These are phyloP conservation scores for Thera obeliscata DNA, from an alignment of 2,888 invertebrate genomes.

Conservation along the genomic window DNA sequence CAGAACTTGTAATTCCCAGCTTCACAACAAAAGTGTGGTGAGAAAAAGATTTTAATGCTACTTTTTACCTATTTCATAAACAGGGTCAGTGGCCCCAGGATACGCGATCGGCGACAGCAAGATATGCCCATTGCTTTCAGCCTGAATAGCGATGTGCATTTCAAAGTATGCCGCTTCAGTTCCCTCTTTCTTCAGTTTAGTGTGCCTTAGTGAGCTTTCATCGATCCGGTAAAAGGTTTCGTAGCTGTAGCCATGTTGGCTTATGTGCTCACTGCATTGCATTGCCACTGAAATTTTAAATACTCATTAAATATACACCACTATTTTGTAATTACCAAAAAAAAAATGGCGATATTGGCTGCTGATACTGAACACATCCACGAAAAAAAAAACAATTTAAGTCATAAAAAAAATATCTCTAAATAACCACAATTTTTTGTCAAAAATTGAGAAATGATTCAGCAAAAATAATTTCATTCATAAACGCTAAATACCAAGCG, in stretches of 20 bases:
- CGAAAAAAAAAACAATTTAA: no score
- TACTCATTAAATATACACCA: no score
- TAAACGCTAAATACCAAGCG: no score
- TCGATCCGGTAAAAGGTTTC: conserved; percentile 83
- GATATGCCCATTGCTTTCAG: conserved; percentile 88
- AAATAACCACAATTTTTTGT: no score
- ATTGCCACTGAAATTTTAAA: conserved; percentile 59
- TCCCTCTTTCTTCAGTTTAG: conserved; percentile 43
- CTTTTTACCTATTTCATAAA: conserved; percentile 86
- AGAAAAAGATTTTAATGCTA: neutral
- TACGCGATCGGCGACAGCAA: conserved; percentile 82
- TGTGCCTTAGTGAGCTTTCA: conserved; percentile 45
- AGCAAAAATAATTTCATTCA: no score
- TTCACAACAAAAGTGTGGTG: no score
- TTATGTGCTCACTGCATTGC: conserved; percentile 83
- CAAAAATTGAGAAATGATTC: no score
- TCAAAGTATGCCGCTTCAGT: conserved; percentile 67
- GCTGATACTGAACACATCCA: no score
- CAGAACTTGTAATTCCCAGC: no score
- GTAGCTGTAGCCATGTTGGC: conserved; percentile 84
- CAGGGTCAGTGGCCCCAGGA: conserved; percentile 78
- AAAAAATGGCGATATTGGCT: no score
- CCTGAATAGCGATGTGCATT: conserved; percentile 88
- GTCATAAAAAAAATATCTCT: no score
- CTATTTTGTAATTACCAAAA: no score